Percentiles rank a stretch among this genome's conserved stretches.
Evolutionary conservation across 2,113 vertebrate species (phyloP).

Genomic region (Falco punctatus): DNA sequence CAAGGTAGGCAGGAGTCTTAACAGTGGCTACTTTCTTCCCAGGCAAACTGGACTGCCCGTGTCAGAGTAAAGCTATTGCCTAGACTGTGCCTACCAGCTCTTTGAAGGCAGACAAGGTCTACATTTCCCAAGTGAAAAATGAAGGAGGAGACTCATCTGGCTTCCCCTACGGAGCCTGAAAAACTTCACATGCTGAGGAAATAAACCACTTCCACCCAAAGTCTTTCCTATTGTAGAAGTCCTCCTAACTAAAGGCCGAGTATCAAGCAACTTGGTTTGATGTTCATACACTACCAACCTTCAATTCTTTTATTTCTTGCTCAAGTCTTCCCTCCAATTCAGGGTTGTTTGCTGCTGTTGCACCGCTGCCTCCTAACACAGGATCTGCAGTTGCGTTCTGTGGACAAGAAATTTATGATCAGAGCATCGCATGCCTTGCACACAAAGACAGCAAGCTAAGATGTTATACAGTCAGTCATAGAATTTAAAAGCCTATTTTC

Average conservation of each 20-base stretch:
- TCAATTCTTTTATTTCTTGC: constrained; percentile 81
- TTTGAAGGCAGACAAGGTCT: neutral
- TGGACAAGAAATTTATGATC: neutral
- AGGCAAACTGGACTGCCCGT: neutral
- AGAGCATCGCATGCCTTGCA: neutral
- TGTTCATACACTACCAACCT: constrained; percentile 76
- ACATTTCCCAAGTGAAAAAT: neutral
- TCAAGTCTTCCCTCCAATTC: constrained; percentile 82
- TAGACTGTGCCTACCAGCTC: neutral
- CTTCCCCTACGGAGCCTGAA: neutral
- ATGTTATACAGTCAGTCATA: fast-evolving
- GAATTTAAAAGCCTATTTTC: neutral
- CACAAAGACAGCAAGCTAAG: neutral
- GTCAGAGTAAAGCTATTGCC: neutral
- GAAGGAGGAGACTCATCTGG: neutral
- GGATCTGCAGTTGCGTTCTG: constrained; percentile 68
- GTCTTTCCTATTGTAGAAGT: fast-evolving
- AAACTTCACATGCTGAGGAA: neutral
- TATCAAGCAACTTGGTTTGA: neutral
- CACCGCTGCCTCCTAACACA: constrained; percentile 11
- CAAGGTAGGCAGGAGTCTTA: neutral
- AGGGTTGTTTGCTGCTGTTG: constrained; percentile 25
- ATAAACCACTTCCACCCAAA: neutral
- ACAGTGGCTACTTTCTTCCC: neutral
- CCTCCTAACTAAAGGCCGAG: neutral